A percentile compares a stretch with the other conserved stretches of the same genome.
Conservation (phyloP, 2,113 vertebrate genomes). For the Xyliphius kryptos region DNA sequence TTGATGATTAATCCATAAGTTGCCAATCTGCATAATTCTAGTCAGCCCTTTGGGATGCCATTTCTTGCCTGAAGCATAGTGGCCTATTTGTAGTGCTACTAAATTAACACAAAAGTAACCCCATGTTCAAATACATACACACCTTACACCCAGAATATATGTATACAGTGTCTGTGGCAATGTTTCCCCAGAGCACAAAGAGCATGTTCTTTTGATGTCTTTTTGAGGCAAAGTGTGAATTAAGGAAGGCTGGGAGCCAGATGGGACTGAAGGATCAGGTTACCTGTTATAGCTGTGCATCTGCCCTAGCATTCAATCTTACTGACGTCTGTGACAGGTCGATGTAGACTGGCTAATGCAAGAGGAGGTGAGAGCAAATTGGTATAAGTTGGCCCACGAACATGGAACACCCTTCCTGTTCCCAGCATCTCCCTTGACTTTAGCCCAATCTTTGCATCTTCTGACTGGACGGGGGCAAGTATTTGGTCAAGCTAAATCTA, state of each 20-base stretch:
- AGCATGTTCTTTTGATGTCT: constrained; percentile 68
- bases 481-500: too few species aligned
- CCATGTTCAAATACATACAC: background rate
- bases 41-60: constrained; percentile 25
- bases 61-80: constrained; percentile 38
- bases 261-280: constrained; percentile 98
- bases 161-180: constrained; percentile 27
- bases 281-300: constrained; percentile 97
- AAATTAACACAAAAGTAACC: too few species aligned
- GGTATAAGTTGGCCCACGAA: constrained; percentile 61
- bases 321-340: constrained; percentile 82
- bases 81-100: too few species aligned
- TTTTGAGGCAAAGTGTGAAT: constrained; percentile 93
- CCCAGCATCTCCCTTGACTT: too few species aligned
- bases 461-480: too few species aligned
- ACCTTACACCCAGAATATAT: constrained; percentile 5
- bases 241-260: constrained; percentile 94
- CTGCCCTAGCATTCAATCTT: constrained; percentile 97
- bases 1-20: constrained; percentile 43
- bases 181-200: constrained; percentile 51
- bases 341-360: constrained; percentile 75
- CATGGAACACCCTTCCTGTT: background rate
- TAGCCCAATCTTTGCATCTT: too few species aligned
- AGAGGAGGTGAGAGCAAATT: constrained; percentile 57
- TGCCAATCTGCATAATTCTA: constrained; percentile 39